Conservation (phyloP, 2,797 vertebrate genomes). For the Micropoecilia bifurca region DNA sequence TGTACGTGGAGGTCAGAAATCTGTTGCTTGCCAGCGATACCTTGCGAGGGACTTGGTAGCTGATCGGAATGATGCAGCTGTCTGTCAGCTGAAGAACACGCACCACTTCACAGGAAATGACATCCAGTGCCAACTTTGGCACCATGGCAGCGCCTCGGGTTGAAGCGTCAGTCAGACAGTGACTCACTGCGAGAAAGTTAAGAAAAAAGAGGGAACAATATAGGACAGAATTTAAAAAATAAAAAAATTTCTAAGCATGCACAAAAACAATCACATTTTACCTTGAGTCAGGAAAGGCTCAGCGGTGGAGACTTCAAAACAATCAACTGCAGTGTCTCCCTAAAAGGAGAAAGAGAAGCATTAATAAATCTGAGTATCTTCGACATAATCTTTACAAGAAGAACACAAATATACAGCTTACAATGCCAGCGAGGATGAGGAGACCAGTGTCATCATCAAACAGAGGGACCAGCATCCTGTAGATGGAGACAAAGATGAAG, state of each 20-base stretch:
- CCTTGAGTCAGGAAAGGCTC: slow-evolving; percentile 87
- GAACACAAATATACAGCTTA: slow-evolving; percentile 60
- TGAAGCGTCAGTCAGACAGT: slow-evolving; percentile 85
- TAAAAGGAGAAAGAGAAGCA: slow-evolving; percentile 59
- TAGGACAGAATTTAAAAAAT: background rate
- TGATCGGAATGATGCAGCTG: slow-evolving; percentile 87
- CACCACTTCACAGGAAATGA: slow-evolving; percentile 91
- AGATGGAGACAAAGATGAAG: slow-evolving; percentile 21
- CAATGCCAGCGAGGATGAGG: slow-evolving; percentile 89
- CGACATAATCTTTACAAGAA: background rate
- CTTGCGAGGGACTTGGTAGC: slow-evolving; percentile 93
- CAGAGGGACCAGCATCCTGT: slow-evolving; percentile 87
- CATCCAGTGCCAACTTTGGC: slow-evolving; percentile 86
- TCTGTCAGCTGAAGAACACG: slow-evolving; percentile 91
- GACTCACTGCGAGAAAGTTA: slow-evolving; percentile 81
- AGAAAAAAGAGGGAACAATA: background rate
- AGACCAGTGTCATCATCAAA: slow-evolving; percentile 89
- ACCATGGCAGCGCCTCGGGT: slow-evolving; percentile 84
- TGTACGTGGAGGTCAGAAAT: background rate
- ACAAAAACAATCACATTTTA: slow-evolving; percentile 52
- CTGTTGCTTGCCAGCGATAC: slow-evolving; percentile 61
- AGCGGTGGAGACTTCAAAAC: slow-evolving; percentile 83
- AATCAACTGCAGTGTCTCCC: slow-evolving; percentile 89
- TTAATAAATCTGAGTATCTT: background rate
- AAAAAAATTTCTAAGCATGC: background rate